phyloP scores from a whole-genome alignment of 2,113 vertebrate species.

The Nothocercus julius region DNA sequence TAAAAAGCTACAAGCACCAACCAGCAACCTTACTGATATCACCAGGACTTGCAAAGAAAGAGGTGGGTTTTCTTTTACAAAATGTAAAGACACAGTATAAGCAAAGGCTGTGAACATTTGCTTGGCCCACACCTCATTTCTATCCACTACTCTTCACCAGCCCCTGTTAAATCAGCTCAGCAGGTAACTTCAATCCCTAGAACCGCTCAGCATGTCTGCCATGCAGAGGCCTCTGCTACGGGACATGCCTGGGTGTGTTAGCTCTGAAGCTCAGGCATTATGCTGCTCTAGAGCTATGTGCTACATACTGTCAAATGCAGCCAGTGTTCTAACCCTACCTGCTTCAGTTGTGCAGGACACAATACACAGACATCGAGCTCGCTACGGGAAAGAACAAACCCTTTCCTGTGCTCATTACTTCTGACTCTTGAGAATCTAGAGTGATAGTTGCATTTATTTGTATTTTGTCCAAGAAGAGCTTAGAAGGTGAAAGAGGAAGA shows the following conservation, averaged over 20 bases:
- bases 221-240: background rate
- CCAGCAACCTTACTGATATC: background rate
- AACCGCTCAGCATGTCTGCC: background rate
- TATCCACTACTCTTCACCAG: background rate
- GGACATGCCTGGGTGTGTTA: background rate
- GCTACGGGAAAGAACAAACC: slow-evolving; percentile 7
- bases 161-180: background rate
- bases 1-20: slow-evolving; percentile 8
- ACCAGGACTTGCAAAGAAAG: background rate
- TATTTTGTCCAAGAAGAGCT: no score
- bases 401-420: background rate
- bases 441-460: no score
- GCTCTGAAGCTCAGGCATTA: background rate
- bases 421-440: no score
- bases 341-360: background rate
- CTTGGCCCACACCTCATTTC: background rate
- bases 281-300: background rate
- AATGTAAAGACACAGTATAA: background rate
- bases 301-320: background rate
- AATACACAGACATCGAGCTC: slow-evolving; percentile 16
- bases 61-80: background rate
- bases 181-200: background rate
- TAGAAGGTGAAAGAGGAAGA: background rate
- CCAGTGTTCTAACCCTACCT: slow-evolving; percentile 22
- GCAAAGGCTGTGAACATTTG: background rate